Percentiles rank a stretch among this genome's conserved stretches.
phyloP scores from a whole-genome alignment of 2,113 vertebrate genomes.

The Martes martes region DNA sequence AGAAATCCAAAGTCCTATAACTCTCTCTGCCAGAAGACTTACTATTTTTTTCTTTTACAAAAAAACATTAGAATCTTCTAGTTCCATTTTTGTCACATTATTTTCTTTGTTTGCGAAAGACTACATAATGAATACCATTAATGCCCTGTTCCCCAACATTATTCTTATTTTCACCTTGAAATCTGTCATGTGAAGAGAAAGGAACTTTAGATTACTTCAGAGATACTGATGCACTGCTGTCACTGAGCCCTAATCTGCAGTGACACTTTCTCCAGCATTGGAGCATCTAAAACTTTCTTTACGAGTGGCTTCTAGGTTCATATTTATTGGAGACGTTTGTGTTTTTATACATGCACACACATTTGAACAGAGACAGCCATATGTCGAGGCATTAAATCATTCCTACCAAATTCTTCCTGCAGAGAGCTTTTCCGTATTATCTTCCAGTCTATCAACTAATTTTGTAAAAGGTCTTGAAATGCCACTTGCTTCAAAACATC shows the following conservation, averaged over 20 bases:
- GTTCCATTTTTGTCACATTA: neutral
- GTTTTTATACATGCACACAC: neutral
- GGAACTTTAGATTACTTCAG: neutral
- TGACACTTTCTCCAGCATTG: neutral
- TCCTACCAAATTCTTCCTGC: neutral
- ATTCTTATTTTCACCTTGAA: neutral
- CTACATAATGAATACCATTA: neutral
- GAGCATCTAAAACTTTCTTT: neutral
- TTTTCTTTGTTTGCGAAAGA: neutral
- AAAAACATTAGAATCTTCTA: neutral
- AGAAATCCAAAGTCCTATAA: neutral
- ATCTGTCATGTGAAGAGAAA: neutral
- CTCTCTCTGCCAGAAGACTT: neutral
- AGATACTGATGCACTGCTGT: neutral
- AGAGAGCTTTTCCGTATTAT: neutral
- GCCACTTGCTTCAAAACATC: neutral
- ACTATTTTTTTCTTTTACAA: neutral
- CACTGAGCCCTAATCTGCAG: neutral
- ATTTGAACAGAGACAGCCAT: neutral
- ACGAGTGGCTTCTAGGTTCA: neutral
- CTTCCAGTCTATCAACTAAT: neutral
- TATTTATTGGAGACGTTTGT: neutral
- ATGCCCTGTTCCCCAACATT: neutral
- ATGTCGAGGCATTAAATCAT: neutral
- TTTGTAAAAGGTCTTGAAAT: neutral